Evolutionary conservation across 2,797 vertebrate genomes (phyloP), one percentile per base, ranked within the genome.

Genomic region (Notoglanidium macrostoma): DNA sequence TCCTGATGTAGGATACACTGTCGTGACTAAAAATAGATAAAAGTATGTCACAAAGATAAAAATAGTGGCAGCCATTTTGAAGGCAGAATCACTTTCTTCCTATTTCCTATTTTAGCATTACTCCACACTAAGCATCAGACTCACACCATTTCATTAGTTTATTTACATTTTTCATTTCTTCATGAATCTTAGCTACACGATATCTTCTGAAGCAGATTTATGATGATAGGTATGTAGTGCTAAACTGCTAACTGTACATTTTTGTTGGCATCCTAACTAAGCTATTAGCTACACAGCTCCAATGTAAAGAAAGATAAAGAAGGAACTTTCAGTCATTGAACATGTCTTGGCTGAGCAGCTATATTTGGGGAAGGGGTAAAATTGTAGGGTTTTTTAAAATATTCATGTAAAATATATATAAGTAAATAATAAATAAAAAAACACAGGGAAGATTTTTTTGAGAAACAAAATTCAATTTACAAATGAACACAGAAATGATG

Each of bases 21-120:
- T 59, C 40, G 23, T 59, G 54, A 59, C 77, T 40, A 79, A 40
- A 59, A 79, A 14, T 40, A 59, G 32, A 59, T 32, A 40, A 79
- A 59, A 59, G 77, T 79, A 59, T 79, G 77, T 79, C 32, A 59
- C 55, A 59, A 79, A 40, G 54, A 32, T 57, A 79, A 79, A 79
- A 59, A 40, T 79, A 59, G 32, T 14, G 32, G 32, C 32, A 79
- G 29, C 55, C 54, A 59, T 79, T 59, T 79, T 79, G 32, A 79
- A 59, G 32, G 76, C 17, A 57, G 29, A 57, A 21, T 57, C 10
- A 79, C 77, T 57, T 79, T 59, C 21, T 78, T 78, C 54, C 51
- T 78, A 49, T 49, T 49, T 49, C 46, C 46, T 32, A 23, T 59
- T 32, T 59, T 14, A 40, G 10, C 40, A 29, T 12, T 63, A 14